Evolutionary conservation across 2,888 invertebrate genomes (phyloP).

Genomic region (Aphodius granarius): DNA sequence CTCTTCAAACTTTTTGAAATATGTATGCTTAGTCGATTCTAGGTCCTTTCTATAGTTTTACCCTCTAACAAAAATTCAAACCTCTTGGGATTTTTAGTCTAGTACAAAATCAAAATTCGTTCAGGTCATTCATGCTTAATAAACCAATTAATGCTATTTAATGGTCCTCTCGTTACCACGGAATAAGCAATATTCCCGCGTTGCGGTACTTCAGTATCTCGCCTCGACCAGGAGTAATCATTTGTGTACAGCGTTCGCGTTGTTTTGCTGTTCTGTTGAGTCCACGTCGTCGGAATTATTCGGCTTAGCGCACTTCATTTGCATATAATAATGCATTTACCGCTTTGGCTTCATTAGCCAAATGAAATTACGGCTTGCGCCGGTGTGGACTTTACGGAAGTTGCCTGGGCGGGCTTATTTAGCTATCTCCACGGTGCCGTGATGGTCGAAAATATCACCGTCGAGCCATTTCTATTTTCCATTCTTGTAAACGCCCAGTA

Average conservation of each 20-base stretch:
- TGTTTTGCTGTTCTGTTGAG: not conserved
- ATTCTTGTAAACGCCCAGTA: not conserved
- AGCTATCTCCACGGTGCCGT: not conserved
- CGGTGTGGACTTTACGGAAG: constrained; percentile 23
- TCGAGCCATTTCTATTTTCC: not conserved
- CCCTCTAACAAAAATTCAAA: too few species aligned
- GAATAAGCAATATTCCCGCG: not conserved
- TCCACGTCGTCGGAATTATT: constrained; percentile 37
- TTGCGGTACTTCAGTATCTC: not conserved
- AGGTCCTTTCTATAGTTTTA: too few species aligned
- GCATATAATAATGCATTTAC: constrained; percentile 52
- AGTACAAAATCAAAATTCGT: too few species aligned
- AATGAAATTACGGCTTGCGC: constrained; percentile 49
- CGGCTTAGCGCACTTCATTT: constrained; percentile 48
- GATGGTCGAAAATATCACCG: not conserved
- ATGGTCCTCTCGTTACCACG: not conserved
- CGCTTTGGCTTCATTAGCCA: constrained; percentile 49
- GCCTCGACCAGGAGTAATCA: not conserved
- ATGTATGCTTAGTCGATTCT: too few species aligned
- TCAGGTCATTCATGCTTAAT: too few species aligned
- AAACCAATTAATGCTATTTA: not conserved
- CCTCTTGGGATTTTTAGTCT: too few species aligned
- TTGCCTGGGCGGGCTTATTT: not conserved
- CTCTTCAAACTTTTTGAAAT: too few species aligned
- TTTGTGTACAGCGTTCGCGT: not conserved